Conservation (phyloP, 2,113 vertebrate species). For the Pedionomus torquatus region DNA sequence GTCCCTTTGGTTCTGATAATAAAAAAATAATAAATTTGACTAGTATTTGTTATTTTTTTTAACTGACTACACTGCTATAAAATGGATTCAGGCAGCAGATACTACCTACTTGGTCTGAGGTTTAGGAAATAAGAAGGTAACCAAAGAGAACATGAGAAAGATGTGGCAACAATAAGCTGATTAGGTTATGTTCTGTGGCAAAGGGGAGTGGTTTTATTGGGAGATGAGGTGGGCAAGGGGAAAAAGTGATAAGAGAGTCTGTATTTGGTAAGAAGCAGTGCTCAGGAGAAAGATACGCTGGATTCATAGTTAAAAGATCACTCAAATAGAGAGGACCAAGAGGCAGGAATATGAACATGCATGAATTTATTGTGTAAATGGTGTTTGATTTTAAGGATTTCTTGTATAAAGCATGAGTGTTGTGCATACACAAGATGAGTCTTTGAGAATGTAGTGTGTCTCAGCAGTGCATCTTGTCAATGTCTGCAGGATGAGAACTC, state of each 20-base stretch:
- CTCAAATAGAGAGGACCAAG: neutral
- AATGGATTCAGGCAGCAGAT: neutral
- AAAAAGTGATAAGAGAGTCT: neutral
- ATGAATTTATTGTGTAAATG: rapidly evolving
- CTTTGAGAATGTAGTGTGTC: neutral
- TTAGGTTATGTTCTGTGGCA: neutral
- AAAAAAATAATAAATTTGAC: neutral
- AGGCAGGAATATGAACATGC: neutral
- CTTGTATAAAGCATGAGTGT: neutral
- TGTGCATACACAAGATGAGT: neutral
- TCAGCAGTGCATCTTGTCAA: neutral
- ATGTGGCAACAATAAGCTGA: neutral
- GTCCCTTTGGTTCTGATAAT: neutral
- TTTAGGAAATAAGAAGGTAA: neutral
- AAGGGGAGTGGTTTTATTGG: neutral
- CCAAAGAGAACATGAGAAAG: neutral
- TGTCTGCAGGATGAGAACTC: neutral
- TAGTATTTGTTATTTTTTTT: neutral
- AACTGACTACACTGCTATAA: neutral
- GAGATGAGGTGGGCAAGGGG: neutral
- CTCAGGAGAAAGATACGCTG: neutral
- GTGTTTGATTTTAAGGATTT: neutral
- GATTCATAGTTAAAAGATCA: neutral
- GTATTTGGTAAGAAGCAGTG: neutral
- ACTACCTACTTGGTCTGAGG: neutral